phyloP scores from a whole-genome alignment of 2,888 invertebrate genomes.

The Lordiphosa andalusiaca region DNA sequence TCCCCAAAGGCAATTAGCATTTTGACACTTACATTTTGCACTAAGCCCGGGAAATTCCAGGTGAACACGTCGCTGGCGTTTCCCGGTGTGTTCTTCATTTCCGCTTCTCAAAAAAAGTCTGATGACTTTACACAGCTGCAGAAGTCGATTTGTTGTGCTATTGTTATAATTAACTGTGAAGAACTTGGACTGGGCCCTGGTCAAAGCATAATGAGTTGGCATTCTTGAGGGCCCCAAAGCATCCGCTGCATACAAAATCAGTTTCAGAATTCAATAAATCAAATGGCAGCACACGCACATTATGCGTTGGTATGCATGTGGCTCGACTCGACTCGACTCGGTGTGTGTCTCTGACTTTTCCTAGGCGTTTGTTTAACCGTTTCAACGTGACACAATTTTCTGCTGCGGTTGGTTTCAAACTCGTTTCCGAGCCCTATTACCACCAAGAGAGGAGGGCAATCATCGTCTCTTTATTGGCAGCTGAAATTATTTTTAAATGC shows the following conservation, averaged over 20 bases:
- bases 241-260: slow-evolving; percentile 62
- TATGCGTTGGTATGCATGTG: slow-evolving; percentile 62
- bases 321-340: slow-evolving; percentile 1
- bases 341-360: slow-evolving; percentile 27
- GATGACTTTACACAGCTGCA: slow-evolving; percentile 32
- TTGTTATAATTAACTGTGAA: slow-evolving; percentile 71
- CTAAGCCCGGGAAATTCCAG: slow-evolving; percentile 56
- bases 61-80: slow-evolving; percentile 46
- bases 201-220: slow-evolving; percentile 61
- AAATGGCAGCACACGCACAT: slow-evolving; percentile 71
- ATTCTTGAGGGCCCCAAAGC: slow-evolving; percentile 50
- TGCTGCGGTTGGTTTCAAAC: slow-evolving; percentile 48
- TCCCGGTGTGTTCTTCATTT: slow-evolving; percentile 45
- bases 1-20: slow-evolving; percentile 55
- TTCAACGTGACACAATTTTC: slow-evolving; percentile 71
- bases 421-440: slow-evolving; percentile 61
- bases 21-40: slow-evolving; percentile 57
- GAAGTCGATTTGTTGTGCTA: slow-evolving; percentile 46
- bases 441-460: slow-evolving; percentile 26
- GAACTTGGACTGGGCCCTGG: slow-evolving; percentile 20
- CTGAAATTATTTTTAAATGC: slow-evolving; percentile 71
- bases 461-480: slow-evolving; percentile 61
- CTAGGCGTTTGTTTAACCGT: slow-evolving; percentile 33
- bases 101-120: slow-evolving; percentile 36
- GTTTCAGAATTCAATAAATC: slow-evolving; percentile 63